Base-by-base conservation (phyloP, 1,140 invertebrate species). In the Pseudomyrmex dendroicus region DNA sequence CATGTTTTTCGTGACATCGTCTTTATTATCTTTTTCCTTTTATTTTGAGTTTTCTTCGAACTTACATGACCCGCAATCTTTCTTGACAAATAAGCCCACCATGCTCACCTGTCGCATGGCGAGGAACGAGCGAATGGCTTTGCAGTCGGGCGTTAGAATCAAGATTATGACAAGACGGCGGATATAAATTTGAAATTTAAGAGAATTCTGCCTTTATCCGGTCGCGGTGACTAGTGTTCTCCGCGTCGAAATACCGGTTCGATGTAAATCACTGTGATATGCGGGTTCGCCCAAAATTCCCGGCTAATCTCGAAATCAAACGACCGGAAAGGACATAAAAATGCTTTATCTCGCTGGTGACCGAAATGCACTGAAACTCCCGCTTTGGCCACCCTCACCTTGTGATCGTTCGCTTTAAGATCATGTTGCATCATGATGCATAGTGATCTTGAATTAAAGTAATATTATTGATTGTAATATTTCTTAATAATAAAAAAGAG, bases 131-230 rank as follows among this genome's bases (percentile, higher is more conserved):
- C 85, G 89, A 90, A 90, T 91, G 89, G 85, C 84, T 87, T 84
- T 74, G 85, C 88, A 86, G 77, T 70, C 77, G 80, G 86, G 91
- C 91, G 92, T 94, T 90, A 92, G 89, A 93, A 93, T 92, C 90
- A 93, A 93, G 93, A 94, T 94, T 94, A 93, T 93, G 92, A 94
- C 92, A 91, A 86, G 56, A 80, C 85, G 82, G 86, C 73, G 89
- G 90, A 82, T 91, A 94, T 94, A 94, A 94, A 94, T 94, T 94
- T 93, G 93, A 93, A 94, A 94, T 94, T 94, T 94, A 93, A 94
- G 94, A 93, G 89, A 92, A 91, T 91, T 80, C 85, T 84, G 84
- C 66, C 67, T 91, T 91, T 86, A 52, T 48, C 54, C 22, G 68
- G 67, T 46, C 85, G 86, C 48, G 62, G 61, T 84, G 80, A 86